phyloP scores from a whole-genome alignment of 2,113 vertebrate species.

The Capricornis sumatraensis region DNA sequence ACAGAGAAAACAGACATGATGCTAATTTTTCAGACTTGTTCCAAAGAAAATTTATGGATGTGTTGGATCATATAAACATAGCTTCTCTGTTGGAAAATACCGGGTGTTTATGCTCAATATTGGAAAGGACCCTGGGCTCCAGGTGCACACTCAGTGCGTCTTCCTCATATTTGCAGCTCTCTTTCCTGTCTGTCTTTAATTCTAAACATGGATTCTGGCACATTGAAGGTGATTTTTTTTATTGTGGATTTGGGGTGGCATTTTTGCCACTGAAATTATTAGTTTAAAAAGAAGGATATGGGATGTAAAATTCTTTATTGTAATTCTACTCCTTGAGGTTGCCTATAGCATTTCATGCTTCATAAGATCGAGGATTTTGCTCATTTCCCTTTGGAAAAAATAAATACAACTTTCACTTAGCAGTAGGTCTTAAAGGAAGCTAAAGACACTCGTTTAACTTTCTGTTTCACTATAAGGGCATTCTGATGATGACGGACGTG shows the following conservation, averaged over 20 bases:
- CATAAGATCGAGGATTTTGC: constrained; percentile 3
- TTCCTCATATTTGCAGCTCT: background rate
- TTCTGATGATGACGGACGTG: background rate
- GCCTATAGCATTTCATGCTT: constrained; percentile 2
- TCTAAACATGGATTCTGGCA: background rate
- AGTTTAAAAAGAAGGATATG: background rate
- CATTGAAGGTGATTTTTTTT: background rate
- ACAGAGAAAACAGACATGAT: background rate
- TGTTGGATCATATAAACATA: background rate
- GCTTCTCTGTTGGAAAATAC: background rate
- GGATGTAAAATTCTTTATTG: background rate
- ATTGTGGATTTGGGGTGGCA: background rate
- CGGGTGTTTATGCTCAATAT: background rate
- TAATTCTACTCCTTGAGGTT: background rate
- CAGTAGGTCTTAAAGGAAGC: background rate
- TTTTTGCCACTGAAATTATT: background rate
- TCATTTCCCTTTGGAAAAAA: constrained; percentile 24
- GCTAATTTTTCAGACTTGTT: background rate
- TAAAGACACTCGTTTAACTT: background rate
- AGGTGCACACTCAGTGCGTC: background rate
- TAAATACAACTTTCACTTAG: background rate
- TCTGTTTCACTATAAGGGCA: background rate
- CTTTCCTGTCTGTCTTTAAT: background rate
- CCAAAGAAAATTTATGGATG: background rate
- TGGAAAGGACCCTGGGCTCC: background rate